Evolutionary conservation across 2,113 vertebrate genomes (phyloP).

Genomic region (Speoplatyrhinus poulsoni): DNA sequence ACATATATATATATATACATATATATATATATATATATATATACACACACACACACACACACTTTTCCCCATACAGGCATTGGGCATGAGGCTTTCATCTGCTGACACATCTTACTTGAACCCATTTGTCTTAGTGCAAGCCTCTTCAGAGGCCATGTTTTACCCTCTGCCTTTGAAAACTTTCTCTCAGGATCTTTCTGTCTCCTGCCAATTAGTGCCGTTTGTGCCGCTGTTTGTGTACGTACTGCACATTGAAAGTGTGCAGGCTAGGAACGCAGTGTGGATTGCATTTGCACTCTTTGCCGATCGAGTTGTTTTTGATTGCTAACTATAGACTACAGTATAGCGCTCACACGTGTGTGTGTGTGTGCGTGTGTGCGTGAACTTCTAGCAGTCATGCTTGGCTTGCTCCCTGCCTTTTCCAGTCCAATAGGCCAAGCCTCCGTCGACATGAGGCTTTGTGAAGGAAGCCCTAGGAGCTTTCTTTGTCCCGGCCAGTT

Average conservation of each 20-base stretch:
- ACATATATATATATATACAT: slow-evolving; percentile 18
- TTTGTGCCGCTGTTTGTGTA: slow-evolving; percentile 13
- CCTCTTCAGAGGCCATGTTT: slow-evolving; percentile 43
- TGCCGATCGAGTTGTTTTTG: slow-evolving; percentile 35
- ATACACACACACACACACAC: slow-evolving; percentile 15
- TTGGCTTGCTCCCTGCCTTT: slow-evolving; percentile 63
- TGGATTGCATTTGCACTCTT: slow-evolving; percentile 36
- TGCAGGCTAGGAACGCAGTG: slow-evolving; percentile 29
- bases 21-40: too few species aligned
- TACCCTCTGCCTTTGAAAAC: slow-evolving; percentile 23
- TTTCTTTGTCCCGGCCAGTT: slow-evolving; percentile 61
- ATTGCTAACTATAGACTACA: slow-evolving; percentile 11
- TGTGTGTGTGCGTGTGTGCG: slow-evolving; percentile 33
- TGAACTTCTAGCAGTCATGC: slow-evolving; percentile 55
- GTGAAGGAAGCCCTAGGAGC: slow-evolving; percentile 57
- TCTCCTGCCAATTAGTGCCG: slow-evolving; percentile 58
- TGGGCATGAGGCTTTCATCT: slow-evolving; percentile 55
- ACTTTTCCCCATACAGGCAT: slow-evolving; percentile 48
- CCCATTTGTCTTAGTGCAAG: slow-evolving; percentile 60
- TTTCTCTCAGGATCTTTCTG: slow-evolving; percentile 26
- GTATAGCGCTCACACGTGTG: background rate
- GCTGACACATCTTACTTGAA: slow-evolving; percentile 48
- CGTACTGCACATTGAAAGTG: slow-evolving; percentile 20
- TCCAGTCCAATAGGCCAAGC: slow-evolving; percentile 60
- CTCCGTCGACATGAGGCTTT: slow-evolving; percentile 32